Evolutionary conservation across 2,888 invertebrate species (phyloP), one percentile per base, ranked within the genome.

Genomic region (Acrobasis repandana): DNA sequence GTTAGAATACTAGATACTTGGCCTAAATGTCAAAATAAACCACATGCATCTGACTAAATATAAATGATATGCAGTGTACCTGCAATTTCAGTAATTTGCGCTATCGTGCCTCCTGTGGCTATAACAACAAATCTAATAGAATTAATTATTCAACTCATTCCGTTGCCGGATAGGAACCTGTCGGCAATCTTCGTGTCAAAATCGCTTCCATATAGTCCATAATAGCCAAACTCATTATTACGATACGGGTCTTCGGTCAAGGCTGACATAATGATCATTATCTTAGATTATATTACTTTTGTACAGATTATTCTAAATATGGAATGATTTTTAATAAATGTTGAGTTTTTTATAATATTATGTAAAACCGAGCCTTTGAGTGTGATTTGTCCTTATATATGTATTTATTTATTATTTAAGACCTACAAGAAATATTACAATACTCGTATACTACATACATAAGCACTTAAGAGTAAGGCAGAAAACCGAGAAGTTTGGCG

Each of bases 131-230:
- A 75, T 74, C 63, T 76, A 78, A 82, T 79, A 75, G 65, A 80
- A 76, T 75, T 78, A 79, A 79, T 81, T 76, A 82, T 81, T 79
- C 74, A 77, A 77, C 74, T 75, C 70, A 70, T 68, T 72, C 63
- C 66, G 67, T 76, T 79, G 73, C 78, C 83, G 77, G 81, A 79
- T 82, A 66, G 73, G 67, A 83, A 80, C 81, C 80, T 76, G 82
- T 80, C 76, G 58, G 69, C 72, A 75, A 76, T 76, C 72, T 76
- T 71, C 67, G 68, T 69, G 71, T 72, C 70, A 63, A 69, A 66
- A 63, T 71, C 66, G 65, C 68, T 70, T 70, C 66, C 67, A 69
- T 71, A 76, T 75, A 62, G 67, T 70, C 63, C 69, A 68, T 65
- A 66, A 68, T 77, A 70, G 67, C 65, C 61, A 61, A 72, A 66